Evolutionary conservation across 2,113 vertebrate genomes (phyloP).

Genomic region (Numida meleagris): DNA sequence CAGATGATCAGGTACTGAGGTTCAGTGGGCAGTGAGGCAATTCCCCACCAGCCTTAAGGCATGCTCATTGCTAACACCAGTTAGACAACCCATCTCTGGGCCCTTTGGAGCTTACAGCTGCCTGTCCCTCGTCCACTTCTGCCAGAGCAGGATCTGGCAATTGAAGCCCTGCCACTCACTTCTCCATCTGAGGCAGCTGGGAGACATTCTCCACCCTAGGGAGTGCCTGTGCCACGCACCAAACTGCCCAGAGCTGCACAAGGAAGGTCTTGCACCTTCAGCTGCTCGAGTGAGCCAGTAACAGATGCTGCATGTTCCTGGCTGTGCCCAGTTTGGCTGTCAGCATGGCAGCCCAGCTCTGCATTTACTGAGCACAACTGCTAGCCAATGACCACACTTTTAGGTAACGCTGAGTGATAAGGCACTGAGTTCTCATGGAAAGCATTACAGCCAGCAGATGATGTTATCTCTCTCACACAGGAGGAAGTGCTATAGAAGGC

Average conservation of each 20-base stretch:
- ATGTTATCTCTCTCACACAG: neutral
- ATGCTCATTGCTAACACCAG: neutral
- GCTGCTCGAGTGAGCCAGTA: accelerated
- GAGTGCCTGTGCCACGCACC: accelerated
- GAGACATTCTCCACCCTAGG: neutral
- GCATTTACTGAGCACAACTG: too few relatives aligned
- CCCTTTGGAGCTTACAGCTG: neutral
- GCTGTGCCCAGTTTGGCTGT: neutral
- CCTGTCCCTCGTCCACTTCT: neutral
- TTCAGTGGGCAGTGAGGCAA: accelerated
- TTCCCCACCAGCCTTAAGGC: too few relatives aligned
- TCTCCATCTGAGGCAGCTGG: neutral
- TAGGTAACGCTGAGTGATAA: accelerated
- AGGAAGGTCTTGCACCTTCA: neutral
- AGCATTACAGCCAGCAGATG: neutral
- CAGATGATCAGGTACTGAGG: neutral
- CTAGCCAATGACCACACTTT: accelerated
- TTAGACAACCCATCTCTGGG: neutral
- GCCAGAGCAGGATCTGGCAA: neutral
- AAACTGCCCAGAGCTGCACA: accelerated
- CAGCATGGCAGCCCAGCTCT: neutral
- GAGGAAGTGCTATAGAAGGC: slow-evolving; percentile 15
- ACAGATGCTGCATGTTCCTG: neutral
- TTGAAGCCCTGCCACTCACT: neutral
- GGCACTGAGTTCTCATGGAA: neutral